These are phyloP conservation scores for Podotricha telesiphe DNA, from an alignment of 2,888 invertebrate genomes.

Conservation along the genomic window DNA sequence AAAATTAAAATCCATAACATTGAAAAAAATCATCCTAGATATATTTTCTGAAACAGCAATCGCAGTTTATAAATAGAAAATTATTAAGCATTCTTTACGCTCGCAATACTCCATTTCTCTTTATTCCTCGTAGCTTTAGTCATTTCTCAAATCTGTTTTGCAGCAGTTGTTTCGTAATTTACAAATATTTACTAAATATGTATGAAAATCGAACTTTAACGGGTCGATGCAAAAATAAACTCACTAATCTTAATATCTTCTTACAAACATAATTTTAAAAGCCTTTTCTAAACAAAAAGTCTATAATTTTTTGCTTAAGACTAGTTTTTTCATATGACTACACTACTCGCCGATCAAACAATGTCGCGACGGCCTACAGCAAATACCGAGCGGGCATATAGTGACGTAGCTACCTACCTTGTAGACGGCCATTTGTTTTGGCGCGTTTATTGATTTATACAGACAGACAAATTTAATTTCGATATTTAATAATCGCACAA, in stretches of 20 bases:
- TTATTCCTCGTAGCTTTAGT: background rate
- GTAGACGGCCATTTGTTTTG: conserved; percentile 35
- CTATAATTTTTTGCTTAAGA: background rate
- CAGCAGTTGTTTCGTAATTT: conserved; percentile 9
- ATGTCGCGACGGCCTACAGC: conserved; percentile 25
- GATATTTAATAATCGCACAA: conserved; percentile 41
- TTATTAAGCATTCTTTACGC: conserved; percentile 7
- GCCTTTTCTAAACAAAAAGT: background rate
- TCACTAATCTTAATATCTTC: background rate
- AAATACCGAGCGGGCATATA: conserved; percentile 16
- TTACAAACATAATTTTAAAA: background rate
- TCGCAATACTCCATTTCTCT: background rate
- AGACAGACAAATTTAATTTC: conserved; percentile 44
- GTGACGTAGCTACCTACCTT: background rate
- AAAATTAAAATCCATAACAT: background rate
- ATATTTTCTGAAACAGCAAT: conserved; percentile 9
- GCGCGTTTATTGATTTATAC: conserved; percentile 41
- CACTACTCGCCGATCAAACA: conserved; percentile 26
- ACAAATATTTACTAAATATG: conserved; percentile 4
- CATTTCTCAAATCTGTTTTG: conserved; percentile 8
- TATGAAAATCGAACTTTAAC: background rate
- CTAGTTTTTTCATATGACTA: conserved; percentile 10
- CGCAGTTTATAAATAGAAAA: conserved; percentile 14
- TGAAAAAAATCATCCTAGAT: background rate
- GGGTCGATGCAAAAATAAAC: background rate